Evolutionary conservation across 1,140 invertebrate genomes (phyloP), one percentile per base, ranked within the genome.

Genomic region (Phenacoccus solenopsis): DNA sequence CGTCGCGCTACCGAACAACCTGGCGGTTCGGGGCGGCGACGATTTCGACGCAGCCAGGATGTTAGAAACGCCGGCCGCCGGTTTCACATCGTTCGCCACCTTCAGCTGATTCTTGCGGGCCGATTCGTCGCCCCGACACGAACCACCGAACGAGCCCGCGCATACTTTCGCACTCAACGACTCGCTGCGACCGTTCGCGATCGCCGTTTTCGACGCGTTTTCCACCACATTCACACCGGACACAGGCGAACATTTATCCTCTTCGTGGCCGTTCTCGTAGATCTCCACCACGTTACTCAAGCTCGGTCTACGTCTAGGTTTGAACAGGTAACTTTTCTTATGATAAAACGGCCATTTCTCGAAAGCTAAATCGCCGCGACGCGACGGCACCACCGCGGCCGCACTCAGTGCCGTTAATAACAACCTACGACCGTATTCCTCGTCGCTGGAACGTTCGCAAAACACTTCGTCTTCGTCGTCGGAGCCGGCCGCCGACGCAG

Each of bases 221-320:
- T 64, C 22, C 21, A 64, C 59, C 59, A 64, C 59, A 24, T 27
- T 64, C 22, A 24, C 21, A 27, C 25, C 25, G 56, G 16, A 4
- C 38, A n/a, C 38, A 5, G 20, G 3, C 38, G 38, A 49, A n/a
- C 38, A 49, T n/a, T 49, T 49, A 64, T 27, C 59, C 10, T 64
- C 59, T 7, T 24, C 59, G 5, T 10, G 20, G 22, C 59, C 10
- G 25, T 64, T 64, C 25, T 64, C 59, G 59, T 64, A 64, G 59
- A 64, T 64, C 25, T 64, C 59, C 59, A 64, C 59, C 59, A 64
- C 59, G 21, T 64, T 64, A 64, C 59, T 64, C 10, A 64, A 20
- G 22, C 59, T 64, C 22, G 59, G 59, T 22, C 59, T 64, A 22
- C 59, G 59, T 64, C 25, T 22, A 64, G 20, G 59, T 27, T 64